Conservation (phyloP, 1,140 invertebrate species). For the Drosophila elegans region DNA sequence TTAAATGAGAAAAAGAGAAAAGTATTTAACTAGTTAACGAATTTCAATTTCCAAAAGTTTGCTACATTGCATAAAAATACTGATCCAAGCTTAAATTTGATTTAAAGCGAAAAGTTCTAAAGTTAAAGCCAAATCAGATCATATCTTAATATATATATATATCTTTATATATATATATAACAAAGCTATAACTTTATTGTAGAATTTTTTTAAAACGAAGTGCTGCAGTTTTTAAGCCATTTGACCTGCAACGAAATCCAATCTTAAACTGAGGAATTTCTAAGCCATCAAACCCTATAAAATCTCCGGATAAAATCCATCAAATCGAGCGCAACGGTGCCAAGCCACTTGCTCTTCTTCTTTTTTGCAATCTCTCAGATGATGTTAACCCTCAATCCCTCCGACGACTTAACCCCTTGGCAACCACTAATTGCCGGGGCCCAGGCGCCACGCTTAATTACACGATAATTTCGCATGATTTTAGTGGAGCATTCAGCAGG, state of each 20-base stretch:
- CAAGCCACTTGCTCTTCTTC: constrained; percentile 30
- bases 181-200: too few relatives aligned
- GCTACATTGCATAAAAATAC: too few relatives aligned
- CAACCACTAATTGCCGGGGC: constrained; percentile 46
- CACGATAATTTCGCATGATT: constrained; percentile 82
- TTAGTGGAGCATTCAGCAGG: constrained; percentile 37
- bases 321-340: constrained; percentile 40
- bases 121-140: too few relatives aligned
- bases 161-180: too few relatives aligned
- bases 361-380: neutral
- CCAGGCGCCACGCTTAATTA: constrained; percentile 74
- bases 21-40: too few relatives aligned
- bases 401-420: constrained; percentile 4
- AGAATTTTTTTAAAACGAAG: too few relatives aligned
- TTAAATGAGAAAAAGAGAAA: too few relatives aligned
- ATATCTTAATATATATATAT: too few relatives aligned
- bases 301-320: constrained; percentile 19
- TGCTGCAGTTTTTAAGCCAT: neutral
- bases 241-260: neutral
- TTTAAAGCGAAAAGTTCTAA: too few relatives aligned
- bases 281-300: neutral
- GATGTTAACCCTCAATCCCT: neutral
- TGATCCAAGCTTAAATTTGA: too few relatives aligned
- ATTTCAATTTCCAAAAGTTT: too few relatives aligned
- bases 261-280: constrained; percentile 8